A percentile compares a stretch with the other conserved stretches of the same genome.
Evolutionary conservation across 2,797 vertebrate species (phyloP).

Genomic region (Rhynchonycteris naso): DNA sequence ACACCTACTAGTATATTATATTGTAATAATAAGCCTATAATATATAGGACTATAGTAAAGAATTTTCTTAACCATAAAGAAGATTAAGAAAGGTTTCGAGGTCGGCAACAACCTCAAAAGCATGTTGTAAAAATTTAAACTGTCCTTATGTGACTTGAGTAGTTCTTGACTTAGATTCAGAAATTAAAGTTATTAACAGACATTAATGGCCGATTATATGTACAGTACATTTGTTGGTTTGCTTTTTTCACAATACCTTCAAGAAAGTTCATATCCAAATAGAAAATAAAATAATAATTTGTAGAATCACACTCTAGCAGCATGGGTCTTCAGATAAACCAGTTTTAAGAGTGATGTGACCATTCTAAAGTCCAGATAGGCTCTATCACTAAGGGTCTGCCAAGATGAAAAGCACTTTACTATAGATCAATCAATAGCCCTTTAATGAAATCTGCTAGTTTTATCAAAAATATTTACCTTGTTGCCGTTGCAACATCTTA

Average conservation of each 20-base stretch:
- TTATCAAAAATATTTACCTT: background rate
- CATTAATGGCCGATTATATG: background rate
- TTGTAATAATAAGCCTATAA: background rate
- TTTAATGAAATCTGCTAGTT: background rate
- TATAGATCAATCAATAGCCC: background rate
- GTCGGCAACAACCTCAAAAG: background rate
- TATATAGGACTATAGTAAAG: background rate
- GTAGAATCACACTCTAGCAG: background rate
- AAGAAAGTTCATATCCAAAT: background rate
- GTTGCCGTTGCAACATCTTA: too few species aligned
- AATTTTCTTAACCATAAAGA: background rate
- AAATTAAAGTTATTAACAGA: background rate
- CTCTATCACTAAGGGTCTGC: background rate
- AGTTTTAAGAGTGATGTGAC: background rate
- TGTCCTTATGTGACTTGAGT: background rate
- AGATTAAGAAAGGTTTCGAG: background rate
- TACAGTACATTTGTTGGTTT: background rate
- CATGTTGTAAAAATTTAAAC: background rate
- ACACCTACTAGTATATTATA: background rate
- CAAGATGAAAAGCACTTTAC: background rate
- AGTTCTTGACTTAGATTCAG: background rate
- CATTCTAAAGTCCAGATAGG: background rate
- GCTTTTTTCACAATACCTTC: background rate
- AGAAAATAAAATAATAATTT: background rate
- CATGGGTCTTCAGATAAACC: background rate